Evolutionary conservation across 2,888 invertebrate species (phyloP).

Genomic region (Cephus pulcher): DNA sequence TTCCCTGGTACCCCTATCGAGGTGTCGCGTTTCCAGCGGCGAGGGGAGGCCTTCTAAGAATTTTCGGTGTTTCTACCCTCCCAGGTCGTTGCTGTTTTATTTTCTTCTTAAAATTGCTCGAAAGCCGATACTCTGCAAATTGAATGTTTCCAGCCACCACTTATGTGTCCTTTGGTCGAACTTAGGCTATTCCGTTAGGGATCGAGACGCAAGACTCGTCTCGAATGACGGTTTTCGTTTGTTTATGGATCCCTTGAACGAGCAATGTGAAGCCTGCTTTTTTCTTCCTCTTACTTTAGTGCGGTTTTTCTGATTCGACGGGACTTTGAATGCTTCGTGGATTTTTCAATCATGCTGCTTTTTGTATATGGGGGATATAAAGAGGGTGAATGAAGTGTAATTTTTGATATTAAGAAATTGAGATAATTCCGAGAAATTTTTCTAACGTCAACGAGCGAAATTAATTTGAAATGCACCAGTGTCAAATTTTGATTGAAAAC

Average conservation of each 20-base stretch:
- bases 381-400: background rate
- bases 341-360: background rate
- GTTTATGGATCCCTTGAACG: background rate
- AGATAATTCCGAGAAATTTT: background rate
- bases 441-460: background rate
- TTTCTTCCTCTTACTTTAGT: background rate
- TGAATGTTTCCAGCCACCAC: constrained; percentile 53
- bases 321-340: background rate
- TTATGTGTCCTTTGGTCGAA: constrained; percentile 29
- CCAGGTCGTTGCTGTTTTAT: constrained; percentile 14
- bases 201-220: constrained; percentile 9
- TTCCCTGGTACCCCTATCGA: constrained; percentile 16
- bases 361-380: no score
- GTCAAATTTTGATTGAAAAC: background rate
- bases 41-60: constrained; percentile 19
- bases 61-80: constrained; percentile 12
- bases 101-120: constrained; percentile 23
- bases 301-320: background rate
- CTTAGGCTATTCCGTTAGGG: constrained; percentile 17
- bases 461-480: background rate
- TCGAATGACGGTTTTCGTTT: constrained; percentile 25
- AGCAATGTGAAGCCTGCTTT: background rate
- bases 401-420: background rate
- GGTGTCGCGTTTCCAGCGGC: constrained; percentile 18
- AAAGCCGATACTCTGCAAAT: constrained; percentile 54